phyloP scores from a whole-genome alignment of 92 coral and sea anemone species.

The Phenganax marumi region DNA sequence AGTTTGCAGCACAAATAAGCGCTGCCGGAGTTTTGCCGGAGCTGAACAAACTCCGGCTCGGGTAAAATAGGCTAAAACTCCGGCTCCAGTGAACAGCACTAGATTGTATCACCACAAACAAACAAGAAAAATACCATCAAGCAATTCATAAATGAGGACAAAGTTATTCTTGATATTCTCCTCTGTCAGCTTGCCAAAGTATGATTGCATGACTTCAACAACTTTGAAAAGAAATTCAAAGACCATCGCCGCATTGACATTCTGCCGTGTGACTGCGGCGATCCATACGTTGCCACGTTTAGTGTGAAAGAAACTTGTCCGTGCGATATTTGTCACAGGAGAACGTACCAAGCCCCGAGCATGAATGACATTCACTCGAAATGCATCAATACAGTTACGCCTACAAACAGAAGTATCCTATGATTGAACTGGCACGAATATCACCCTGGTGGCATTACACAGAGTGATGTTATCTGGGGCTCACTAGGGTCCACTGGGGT shows the following conservation, averaged over 20 bases:
- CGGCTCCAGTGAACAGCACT: too few relatives aligned
- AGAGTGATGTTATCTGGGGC: too few relatives aligned
- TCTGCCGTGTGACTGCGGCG: conserved; percentile 97
- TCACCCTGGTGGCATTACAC: too few relatives aligned
- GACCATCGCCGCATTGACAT: conserved; percentile 97
- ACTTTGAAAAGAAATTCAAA: conserved; percentile 94
- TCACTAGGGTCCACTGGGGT: too few relatives aligned
- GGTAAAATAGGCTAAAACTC: too few relatives aligned
- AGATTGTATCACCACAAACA: neutral
- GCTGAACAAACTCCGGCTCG: too few relatives aligned
- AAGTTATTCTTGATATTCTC: conserved; percentile 98
- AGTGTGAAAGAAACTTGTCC: conserved; percentile 97
- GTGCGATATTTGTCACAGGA: conserved; percentile 97
- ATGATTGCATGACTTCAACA: conserved; percentile 96
- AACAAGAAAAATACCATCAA: conserved; percentile 74
- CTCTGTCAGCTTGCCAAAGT: conserved; percentile 98
- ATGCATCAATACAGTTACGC: conserved; percentile 97
- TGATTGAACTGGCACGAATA: neutral
- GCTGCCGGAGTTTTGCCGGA: too few relatives aligned
- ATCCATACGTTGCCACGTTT: conserved; percentile 99
- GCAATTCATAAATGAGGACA: conserved; percentile 92
- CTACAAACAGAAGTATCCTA: conserved; percentile 30
- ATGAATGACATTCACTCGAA: conserved; percentile 96
- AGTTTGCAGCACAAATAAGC: too few relatives aligned
- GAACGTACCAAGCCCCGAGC: conserved; percentile 98